Evolutionary conservation across 2,888 invertebrate genomes (phyloP).

Genomic region (Strigamia crassipes): DNA sequence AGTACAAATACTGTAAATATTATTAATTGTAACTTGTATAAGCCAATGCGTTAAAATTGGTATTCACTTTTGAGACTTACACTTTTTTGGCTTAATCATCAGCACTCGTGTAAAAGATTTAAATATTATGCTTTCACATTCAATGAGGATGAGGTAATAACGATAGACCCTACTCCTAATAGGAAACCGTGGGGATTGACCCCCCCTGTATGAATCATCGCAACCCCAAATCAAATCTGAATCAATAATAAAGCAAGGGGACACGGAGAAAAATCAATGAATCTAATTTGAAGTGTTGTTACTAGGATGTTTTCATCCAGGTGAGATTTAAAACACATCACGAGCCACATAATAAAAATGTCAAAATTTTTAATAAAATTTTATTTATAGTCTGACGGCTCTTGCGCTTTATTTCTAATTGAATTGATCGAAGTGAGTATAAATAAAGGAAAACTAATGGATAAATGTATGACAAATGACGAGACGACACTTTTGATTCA

Average conservation of each 20-base stretch:
- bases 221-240: constrained; percentile 2
- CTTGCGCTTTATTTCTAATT: no score
- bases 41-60: no score
- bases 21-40: no score
- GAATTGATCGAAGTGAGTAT: no score
- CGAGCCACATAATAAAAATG: not conserved
- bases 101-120: no score
- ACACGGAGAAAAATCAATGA: not conserved
- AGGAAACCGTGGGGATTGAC: not conserved
- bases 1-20: no score
- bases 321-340: not conserved
- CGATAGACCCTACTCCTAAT: not conserved
- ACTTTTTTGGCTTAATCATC: no score
- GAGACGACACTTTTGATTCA: no score
- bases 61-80: no score
- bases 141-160: not conserved
- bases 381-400: not conserved
- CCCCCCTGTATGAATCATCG: constrained; percentile 29
- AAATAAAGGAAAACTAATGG: no score
- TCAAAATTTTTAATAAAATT: not conserved
- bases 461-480: no score
- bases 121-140: no score
- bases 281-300: not conserved
- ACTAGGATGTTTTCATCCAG: not conserved
- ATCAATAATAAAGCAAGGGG: not conserved